These are phyloP conservation scores for Molorchus minor DNA, from an alignment of 2,888 invertebrate species.

Conservation along the genomic window DNA sequence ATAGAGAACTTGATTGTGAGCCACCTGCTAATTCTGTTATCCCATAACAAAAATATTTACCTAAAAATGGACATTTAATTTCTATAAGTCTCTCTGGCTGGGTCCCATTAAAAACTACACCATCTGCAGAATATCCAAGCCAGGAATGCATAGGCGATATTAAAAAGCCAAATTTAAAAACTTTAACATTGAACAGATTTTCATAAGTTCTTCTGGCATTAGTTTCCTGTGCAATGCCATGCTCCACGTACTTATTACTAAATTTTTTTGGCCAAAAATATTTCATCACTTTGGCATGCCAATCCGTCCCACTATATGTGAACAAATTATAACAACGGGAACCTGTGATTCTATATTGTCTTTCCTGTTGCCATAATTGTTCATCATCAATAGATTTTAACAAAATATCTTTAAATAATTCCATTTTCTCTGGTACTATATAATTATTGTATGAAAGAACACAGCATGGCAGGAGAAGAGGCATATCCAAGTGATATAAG, in stretches of 20 bases:
- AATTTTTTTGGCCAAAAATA: not conserved
- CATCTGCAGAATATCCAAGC: constrained; percentile 22
- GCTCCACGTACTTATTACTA: not conserved
- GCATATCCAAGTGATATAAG: too few relatives aligned
- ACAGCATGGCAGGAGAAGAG: too few relatives aligned
- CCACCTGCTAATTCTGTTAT: too few relatives aligned
- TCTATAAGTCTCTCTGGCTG: constrained; percentile 21
- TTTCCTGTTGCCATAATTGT: not conserved
- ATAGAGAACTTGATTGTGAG: too few relatives aligned
- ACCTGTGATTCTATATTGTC: not conserved
- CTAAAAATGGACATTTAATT: constrained; percentile 33
- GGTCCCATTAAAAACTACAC: constrained; percentile 4
- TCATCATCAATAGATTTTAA: too few relatives aligned
- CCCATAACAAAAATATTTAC: not conserved
- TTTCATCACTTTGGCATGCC: not conserved
- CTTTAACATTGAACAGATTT: not conserved
- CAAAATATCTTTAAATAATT: too few relatives aligned
- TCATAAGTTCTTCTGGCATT: not conserved
- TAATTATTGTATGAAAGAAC: too few relatives aligned
- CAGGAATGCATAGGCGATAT: constrained; percentile 3
- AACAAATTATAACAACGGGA: not conserved
- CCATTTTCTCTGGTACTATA: too few relatives aligned
- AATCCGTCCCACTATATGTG: not conserved
- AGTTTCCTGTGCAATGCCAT: not conserved
- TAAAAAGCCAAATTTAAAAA: constrained; percentile 1